Evolutionary conservation across 1,140 invertebrate genomes (phyloP), one percentile per base, ranked within the genome.

Genomic region (Penaeus chinensis): DNA sequence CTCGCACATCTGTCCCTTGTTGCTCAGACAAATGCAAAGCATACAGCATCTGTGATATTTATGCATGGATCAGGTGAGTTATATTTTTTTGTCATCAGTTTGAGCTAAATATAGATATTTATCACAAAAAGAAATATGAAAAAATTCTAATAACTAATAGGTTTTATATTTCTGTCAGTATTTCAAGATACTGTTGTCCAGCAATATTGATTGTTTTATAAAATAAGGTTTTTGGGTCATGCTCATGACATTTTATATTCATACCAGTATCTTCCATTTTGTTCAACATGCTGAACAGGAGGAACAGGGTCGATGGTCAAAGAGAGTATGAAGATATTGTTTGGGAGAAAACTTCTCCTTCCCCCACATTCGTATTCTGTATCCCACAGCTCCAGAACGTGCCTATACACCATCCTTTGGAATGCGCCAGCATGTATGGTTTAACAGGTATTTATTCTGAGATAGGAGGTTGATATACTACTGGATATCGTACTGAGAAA

Each of bases 361-460:
- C 27, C 79, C 79, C 7, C 79, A 81, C n/a, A 81, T 81, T 32
- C 79, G 79, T 54, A 81, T 81, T 47, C 37, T 81, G 79, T 81
- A 81, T 32, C 79, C 79, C 5, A 81, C 79, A 22, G 54, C 79
- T 27, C 79, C 79, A 13, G 42, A 24, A 61, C 37, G 54, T 1
- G n/a, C 79, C 20, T 81, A 81, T 20, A 62, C 79, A 19, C 79
- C 61, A 24, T 81, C 54, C 16, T 13, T 20, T 61, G 79, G 79
- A 37, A 19, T 27, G 19, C 54, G 27, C 37, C 79, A 24, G n/a
- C 54, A 81, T 37, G 79, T 81, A 11, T 81, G 79, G 79, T 81
- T 81, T 81, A 63, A 81, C 32, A 81, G 79, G 79, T 81, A 47
- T 24, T 24, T 27, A 37, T 20, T 78, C 19, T 47, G 54, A 54